Base-by-base conservation (phyloP, 1,140 invertebrate species). In the Drosophila punjabiensis region DNA sequence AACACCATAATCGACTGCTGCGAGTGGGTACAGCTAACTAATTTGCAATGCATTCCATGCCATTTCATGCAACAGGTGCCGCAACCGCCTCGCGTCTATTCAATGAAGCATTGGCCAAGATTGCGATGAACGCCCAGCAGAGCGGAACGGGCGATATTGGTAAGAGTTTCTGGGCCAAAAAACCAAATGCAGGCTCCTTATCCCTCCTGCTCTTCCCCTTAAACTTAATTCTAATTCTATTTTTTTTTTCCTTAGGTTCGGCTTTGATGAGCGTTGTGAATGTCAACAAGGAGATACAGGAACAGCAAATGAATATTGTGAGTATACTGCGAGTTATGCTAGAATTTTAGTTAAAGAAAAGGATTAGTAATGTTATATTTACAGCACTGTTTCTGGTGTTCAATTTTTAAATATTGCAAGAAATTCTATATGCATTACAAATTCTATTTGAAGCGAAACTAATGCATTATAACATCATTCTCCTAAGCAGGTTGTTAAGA, bases 261-360 rank as follows among this genome's bases (percentile, higher is more conserved):
- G 97, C 97, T 52, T 94, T 98, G 60, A 97, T 98, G 96, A 97
- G 97, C 94, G 97, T 98, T 71, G 97, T 98, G 16, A 97, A 98
- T 92, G 97, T 98, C 14, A 98, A 98, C 93, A 97, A 97, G 92
- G 97, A 98, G 93, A 98, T 98, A 69, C 97, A 98, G 94, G 96
- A 97, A 37, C 97, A 98, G 93, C 97, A 98, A 93, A 97, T 98
- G 95, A 98, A 98, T 93, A 98, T 98, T 93, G 97, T 98, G 94
- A 97, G 97, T 96, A 58, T 47, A 9, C 0, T 3, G 2, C 18
- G 16, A 24, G 0, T 4, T 11, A 43, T 8, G n/a, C 5, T 9
- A 13, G 4, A 47, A 47, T 24, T 45, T 20, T 18, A 39, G 5
- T 37, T 37, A 37, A 16, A 39, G 14, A 7, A 18, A 5, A 43